Evolutionary conservation across 1,140 invertebrate genomes (phyloP).

Genomic region (Zaprionus capensis): DNA sequence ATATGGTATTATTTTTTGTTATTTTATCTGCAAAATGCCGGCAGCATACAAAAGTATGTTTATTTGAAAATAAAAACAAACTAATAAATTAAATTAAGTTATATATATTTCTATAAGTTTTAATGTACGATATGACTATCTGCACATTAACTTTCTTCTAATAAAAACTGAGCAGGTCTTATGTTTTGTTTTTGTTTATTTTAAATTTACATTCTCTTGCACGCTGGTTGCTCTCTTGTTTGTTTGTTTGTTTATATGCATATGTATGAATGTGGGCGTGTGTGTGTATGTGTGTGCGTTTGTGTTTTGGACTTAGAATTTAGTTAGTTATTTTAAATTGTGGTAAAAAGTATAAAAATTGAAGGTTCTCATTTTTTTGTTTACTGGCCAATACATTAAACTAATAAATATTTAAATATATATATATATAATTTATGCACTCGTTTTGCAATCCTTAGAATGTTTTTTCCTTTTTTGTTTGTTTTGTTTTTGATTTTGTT

Average conservation of each 20-base stretch:
- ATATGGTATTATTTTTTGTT: background rate
- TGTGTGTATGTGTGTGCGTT: constrained; percentile 12
- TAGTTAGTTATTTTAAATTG: constrained; percentile 19
- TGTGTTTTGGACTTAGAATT: constrained; percentile 21
- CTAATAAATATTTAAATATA: constrained; percentile 54
- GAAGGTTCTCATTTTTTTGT: constrained; percentile 28
- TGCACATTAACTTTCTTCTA: background rate
- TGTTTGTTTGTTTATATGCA: constrained; percentile 10
- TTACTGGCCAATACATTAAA: constrained; percentile 43
- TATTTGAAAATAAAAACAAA: background rate
- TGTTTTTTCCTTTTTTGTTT: constrained; percentile 26
- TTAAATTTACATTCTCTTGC: constrained; percentile 48
- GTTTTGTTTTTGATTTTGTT: constrained; percentile 2
- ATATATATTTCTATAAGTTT: too few species aligned
- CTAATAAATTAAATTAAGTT: background rate
- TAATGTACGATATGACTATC: too few species aligned
- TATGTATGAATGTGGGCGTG: constrained; percentile 13
- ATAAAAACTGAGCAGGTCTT: background rate
- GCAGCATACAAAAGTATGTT: too few species aligned
- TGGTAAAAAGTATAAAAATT: constrained; percentile 29
- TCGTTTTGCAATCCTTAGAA: constrained; percentile 32
- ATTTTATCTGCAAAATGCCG: background rate
- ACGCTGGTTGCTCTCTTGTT: constrained; percentile 27
- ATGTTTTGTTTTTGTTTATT: constrained; percentile 34
- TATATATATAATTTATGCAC: constrained; percentile 19